Conservation (phyloP, 2,888 invertebrate species). For the Elegia similella region DNA sequence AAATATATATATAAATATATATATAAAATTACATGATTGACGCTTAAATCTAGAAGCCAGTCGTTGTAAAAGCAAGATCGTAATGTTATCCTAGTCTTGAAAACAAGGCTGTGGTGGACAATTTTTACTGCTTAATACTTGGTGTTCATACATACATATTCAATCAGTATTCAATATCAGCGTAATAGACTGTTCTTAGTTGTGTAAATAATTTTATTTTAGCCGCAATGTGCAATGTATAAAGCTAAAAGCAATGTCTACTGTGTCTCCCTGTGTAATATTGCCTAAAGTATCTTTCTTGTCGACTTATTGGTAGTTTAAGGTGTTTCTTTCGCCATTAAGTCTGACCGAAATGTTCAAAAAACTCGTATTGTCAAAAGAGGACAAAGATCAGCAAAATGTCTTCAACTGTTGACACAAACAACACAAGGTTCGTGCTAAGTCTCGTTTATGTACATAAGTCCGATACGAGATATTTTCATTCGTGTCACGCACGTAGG, state of each 20-base stretch:
- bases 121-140: not conserved
- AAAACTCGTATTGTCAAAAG: too few species aligned
- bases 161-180: not conserved
- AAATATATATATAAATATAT: too few species aligned
- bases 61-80: not conserved
- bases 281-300: not conserved
- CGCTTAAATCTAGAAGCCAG: not conserved
- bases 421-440: too few species aligned
- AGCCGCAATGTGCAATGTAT: conserved; percentile 42
- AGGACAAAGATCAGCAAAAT: too few species aligned
- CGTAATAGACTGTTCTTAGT: conserved; percentile 1
- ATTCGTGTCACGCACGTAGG: too few species aligned
- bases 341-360: too few species aligned
- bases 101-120: conserved; percentile 4
- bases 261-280: not conserved
- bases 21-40: too few species aligned
- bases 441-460: too few species aligned
- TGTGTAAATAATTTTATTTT: conserved; percentile 27
- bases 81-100: not conserved
- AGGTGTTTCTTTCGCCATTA: too few species aligned
- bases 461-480: too few species aligned
- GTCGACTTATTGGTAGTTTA: too few species aligned
- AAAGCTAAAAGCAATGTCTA: conserved; percentile 26
- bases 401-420: too few species aligned
- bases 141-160: not conserved